Base-by-base conservation (phyloP, 2,113 vertebrate genomes). In the Platichthys flesus region DNA sequence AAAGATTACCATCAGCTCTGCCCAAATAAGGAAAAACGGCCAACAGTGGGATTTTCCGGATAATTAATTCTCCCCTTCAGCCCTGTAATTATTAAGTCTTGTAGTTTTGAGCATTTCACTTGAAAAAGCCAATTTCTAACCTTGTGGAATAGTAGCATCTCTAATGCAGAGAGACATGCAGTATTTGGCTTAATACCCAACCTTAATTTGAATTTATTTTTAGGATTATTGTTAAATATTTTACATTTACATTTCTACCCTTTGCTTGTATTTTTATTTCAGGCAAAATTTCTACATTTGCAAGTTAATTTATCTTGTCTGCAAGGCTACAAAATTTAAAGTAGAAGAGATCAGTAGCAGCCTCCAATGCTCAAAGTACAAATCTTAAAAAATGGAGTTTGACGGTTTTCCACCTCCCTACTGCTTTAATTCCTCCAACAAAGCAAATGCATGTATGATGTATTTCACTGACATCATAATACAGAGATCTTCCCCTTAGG, bases 281-380 rank as follows among this genome's bases (percentile, higher is more conserved):
- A 28, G 24, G 20, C 40, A 13, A 28, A 2, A 59, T 31, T 13
- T 65, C 7, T 20, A 42, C 21, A 23, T 5, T 8, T 18, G 21
- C 26, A 13, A 24, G 47, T 61, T 80, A 1, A 45, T 78, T 74
- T 66, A 31, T 71, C 26, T 57, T 67, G 60, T 40, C 37, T 35
- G 9, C 76, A 82, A 84, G 51, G 54, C 16, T n/a, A 18, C 21
- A 4, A 68, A 9, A 80, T 69, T 59, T 61, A 63, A 78, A 64
- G 56, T 21, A 40, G 35, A 31, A 63, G 63, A 55, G 65, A 21
- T 62, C 58, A 69, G 49, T 58, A 42, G 58, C 74, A 12, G 42
- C 28, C 12, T 51, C 57, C 67, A 28, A 42, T 28, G 16, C 37
- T 64, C 51, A 28, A 13, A 64, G 13, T 20, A 28, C 6, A 37